A percentile compares a stretch with the other conserved stretches of the same genome.
Conservation (phyloP, 1,140 invertebrate genomes). For the Zaprionus nigranus region DNA sequence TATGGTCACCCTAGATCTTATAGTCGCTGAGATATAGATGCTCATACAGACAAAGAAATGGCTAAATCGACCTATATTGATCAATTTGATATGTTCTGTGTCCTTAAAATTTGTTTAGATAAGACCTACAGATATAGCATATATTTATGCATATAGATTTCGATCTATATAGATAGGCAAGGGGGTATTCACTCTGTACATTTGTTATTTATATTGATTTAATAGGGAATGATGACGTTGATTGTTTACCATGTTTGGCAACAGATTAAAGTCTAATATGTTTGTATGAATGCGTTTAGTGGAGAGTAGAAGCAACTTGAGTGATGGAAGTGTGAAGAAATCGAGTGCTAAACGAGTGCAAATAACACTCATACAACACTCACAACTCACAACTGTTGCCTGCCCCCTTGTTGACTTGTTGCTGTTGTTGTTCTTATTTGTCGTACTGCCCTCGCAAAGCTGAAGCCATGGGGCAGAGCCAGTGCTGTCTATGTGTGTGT, state of each 20-base stretch:
- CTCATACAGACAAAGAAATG: no score
- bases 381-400: constrained; percentile 9
- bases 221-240: neutral
- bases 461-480: neutral
- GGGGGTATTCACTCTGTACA: no score
- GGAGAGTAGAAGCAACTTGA: neutral
- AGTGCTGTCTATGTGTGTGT: neutral
- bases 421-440: neutral
- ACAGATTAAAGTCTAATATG: neutral
- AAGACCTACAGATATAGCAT: no score
- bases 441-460: constrained; percentile 1
- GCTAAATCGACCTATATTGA: no score
- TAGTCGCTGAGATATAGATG: no score
- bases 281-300: neutral
- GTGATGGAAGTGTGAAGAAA: neutral
- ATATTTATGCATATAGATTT: no score
- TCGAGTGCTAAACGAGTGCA: neutral
- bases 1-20: no score
- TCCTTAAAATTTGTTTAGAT: no score
- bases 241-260: neutral
- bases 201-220: constrained; percentile 39
- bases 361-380: neutral
- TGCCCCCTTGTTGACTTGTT: constrained; percentile 1
- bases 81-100: no score
- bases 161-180: no score